Conservation (phyloP, 2,888 invertebrate species). For the Hyles lineata region DNA sequence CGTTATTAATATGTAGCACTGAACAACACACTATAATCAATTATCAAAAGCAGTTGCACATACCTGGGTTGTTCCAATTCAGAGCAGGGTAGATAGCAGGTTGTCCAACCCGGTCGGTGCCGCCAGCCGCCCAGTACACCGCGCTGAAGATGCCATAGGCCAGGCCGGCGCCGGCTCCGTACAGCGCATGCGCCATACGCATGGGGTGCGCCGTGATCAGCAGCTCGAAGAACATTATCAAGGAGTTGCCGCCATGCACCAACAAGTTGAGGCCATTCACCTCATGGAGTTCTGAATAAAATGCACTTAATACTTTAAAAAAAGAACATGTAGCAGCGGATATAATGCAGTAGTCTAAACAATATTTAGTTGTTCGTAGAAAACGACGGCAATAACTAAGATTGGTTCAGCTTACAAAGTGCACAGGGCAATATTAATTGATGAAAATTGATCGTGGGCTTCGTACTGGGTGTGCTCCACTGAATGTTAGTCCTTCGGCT, state of each 20-base stretch:
- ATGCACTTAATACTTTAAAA: background rate
- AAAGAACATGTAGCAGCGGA: no score
- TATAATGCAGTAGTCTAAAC: no score
- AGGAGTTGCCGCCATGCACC: conserved; percentile 90
- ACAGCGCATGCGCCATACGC: conserved; percentile 86
- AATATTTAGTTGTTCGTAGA: no score
- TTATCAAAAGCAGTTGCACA: background rate
- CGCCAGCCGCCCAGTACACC: conserved; percentile 78
- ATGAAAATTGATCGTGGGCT: no score
- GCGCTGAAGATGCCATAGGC: conserved; percentile 80
- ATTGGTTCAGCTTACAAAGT: background rate
- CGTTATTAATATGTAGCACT: no score
- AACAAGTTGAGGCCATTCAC: conserved; percentile 88
- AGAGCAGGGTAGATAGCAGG: conserved; percentile 90
- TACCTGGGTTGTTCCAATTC: conserved; percentile 89
- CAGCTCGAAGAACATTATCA: conserved; percentile 90
- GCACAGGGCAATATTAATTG: no score
- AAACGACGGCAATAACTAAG: background rate
- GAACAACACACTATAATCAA: no score
- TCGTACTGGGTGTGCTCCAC: no score
- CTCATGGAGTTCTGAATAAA: conserved; percentile 81
- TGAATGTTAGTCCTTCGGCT: no score
- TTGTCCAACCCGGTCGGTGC: conserved; percentile 81
- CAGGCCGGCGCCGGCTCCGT: conserved; percentile 85
- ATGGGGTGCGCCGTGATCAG: conserved; percentile 89